Base-by-base conservation (phyloP, 2,113 vertebrate species). In the Salvelinus namaycush region DNA sequence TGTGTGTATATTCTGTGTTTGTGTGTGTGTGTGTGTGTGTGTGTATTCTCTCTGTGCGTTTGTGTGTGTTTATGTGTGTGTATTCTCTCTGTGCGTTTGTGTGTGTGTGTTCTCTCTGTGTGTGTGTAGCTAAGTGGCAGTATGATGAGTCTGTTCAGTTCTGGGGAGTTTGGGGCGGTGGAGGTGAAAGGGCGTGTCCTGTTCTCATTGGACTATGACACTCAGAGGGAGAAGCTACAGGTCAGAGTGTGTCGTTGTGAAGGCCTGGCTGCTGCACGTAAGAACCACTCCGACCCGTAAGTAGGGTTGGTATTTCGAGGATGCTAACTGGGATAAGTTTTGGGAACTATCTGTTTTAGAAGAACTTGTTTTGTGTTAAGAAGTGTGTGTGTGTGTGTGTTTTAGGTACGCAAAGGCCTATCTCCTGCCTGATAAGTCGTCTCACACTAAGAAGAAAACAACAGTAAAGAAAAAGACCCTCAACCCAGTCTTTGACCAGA, bases 321-420 rank as follows among this genome's bases (percentile, higher is more conserved):
- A 64, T 9, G 11, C 22, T 24, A 5, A n/a, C 20, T 5, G 39
- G 39, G 39, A 44, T 44, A 11, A 44, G 11, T 9, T 44, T 44
- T 0, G 39, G 8, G 39, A 44, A 44, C 2, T 44, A 44, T 44
- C 39, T 0, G 8, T 44, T 44, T 9, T 3, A 44, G 39, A 39
- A 39, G 8, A 8, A 9, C 8, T 39, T 39, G 34, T 39, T 8
- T 39, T 39, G 34, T 39, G 34, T 34, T 34, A 7, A 34, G 39
- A 39, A 39, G 60, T 60, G 71, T 72, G 70, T 57, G 49, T 59
- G 70, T 72, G 49, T 72, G 70, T 79, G 73, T 60, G 24, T 51
- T 39, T 49, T 90, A 98, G 97, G 84, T 99, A 99, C 66, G 96
- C 98, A 64, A 99, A 99, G 90, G 92, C 93, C 4, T 99, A 99